Evolutionary conservation across 2,888 invertebrate species (phyloP).

Genomic region (Andrena trimmerana): DNA sequence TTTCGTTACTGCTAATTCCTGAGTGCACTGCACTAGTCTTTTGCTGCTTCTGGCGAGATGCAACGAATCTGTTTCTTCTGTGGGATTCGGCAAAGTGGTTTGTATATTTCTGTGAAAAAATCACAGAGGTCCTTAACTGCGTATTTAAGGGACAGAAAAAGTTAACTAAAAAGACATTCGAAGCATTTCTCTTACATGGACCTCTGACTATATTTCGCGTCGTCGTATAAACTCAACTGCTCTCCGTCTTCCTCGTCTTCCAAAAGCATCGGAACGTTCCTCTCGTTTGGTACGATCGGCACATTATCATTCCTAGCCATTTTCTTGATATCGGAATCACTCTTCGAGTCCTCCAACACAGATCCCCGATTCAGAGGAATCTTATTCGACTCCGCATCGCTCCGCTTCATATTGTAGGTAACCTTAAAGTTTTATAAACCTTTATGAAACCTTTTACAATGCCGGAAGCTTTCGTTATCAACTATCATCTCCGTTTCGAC

Average conservation of each 20-base stretch:
- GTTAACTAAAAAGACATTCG: background rate
- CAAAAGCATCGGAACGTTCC: conserved; percentile 74
- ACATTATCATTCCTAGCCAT: conserved; percentile 37
- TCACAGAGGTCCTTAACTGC: background rate
- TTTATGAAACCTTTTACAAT: conserved; percentile 12
- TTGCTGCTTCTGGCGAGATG: conserved; percentile 33
- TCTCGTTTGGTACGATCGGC: conserved; percentile 71
- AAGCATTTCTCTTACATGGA: conserved; percentile 61
- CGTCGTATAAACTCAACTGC: conserved; percentile 58
- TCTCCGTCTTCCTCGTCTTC: conserved; percentile 68
- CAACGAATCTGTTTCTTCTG: conserved; percentile 59
- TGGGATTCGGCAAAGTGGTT: conserved; percentile 71
- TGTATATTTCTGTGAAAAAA: conserved; percentile 74
- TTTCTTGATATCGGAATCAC: conserved; percentile 12
- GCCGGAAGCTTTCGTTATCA: background rate
- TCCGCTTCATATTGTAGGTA: conserved; percentile 8
- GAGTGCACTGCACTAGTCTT: conserved; percentile 44
- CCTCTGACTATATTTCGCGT: conserved; percentile 43
- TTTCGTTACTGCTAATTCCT: conserved; percentile 75
- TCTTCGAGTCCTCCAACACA: conserved; percentile 2
- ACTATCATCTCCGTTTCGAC: background rate
- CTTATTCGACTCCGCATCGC: conserved; percentile 8
- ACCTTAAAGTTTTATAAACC: conserved; percentile 31
- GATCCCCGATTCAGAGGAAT: background rate
- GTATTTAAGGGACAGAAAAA: too few species aligned